Evolutionary conservation across 1,140 invertebrate genomes (phyloP).

Genomic region (Trypoxylus dichotomus): DNA sequence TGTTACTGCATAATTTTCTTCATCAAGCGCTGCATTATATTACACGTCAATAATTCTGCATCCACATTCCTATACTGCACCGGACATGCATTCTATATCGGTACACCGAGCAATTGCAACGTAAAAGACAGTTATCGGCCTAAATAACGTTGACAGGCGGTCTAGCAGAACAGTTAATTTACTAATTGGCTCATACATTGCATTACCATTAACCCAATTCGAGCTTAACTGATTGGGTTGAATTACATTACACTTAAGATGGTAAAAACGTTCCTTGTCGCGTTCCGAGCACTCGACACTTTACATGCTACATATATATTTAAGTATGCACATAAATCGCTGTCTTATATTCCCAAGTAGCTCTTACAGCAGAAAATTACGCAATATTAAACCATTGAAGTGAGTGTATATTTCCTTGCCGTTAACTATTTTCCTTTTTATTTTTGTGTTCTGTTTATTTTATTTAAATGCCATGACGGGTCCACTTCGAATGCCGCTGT

Average conservation of each 20-base stretch:
- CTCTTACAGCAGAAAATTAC: background rate
- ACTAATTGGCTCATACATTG: background rate
- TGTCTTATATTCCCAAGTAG: background rate
- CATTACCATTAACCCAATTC: background rate
- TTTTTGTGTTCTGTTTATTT: no score
- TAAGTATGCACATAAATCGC: no score
- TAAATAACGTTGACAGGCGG: background rate
- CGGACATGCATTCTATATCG: no score
- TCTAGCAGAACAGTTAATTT: background rate
- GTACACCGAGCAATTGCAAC: background rate
- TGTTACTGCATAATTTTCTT: background rate
- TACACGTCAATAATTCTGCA: background rate
- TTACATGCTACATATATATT: no score
- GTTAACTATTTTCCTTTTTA: background rate
- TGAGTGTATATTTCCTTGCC: background rate
- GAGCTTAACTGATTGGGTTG: background rate
- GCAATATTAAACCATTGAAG: background rate
- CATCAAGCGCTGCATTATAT: background rate
- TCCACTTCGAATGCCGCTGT: no score
- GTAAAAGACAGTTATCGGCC: background rate
- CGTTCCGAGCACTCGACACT: background rate
- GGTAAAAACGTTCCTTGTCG: background rate
- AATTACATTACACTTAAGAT: background rate
- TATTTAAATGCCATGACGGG: no score
- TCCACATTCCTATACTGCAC: no score